Evolutionary conservation across 2,888 invertebrate species (phyloP), one percentile per base, ranked within the genome.

Genomic region (Melinaea menophilus): DNA sequence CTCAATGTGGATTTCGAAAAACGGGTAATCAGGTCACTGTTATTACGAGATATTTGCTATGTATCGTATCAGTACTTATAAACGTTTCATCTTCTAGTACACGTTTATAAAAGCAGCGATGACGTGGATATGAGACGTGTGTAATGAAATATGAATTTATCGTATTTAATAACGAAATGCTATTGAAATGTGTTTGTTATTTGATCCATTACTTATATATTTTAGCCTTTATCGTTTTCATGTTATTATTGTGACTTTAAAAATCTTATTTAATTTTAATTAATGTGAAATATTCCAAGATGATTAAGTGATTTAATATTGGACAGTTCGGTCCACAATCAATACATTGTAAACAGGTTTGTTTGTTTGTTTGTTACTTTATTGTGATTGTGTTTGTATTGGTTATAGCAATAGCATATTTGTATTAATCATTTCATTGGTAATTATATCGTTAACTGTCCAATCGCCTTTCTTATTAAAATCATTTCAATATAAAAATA

Each of bases 21-120:
- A 83, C 76, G 75, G 76, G 83, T 81, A 85, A 85, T 85, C 84
- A 82, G 85, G 85, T 81, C 85, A 79, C 72, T 62, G 63, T 61
- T 68, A 68, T 71, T 71, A 64, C 66, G 62, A 62, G 67, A 67
- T 68, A 66, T 66, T 64, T 56, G 59, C 57, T 65, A 65, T 63
- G 61, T 55, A 63, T 60, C 61, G 56, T 62, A 66, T 65, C n/a
- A 55, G 13, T 54, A 59, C 56, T 58, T 35, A 56, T 13, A 62
- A 35, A 57, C 55, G 58, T 61, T 64, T 64, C 56, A 59, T 59
- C 54, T 60, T 57, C 22, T 60, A 54, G 9, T 45, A 31, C 9
- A 31, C 37, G 45, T 56, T 37, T 63, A 9, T 56, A 22, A 60
- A 58, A 31, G 22, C 41, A 59, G 3, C 41, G 41, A 59, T 59